phyloP scores from a whole-genome alignment of 2,888 invertebrate genomes.

The Thereva unica region DNA sequence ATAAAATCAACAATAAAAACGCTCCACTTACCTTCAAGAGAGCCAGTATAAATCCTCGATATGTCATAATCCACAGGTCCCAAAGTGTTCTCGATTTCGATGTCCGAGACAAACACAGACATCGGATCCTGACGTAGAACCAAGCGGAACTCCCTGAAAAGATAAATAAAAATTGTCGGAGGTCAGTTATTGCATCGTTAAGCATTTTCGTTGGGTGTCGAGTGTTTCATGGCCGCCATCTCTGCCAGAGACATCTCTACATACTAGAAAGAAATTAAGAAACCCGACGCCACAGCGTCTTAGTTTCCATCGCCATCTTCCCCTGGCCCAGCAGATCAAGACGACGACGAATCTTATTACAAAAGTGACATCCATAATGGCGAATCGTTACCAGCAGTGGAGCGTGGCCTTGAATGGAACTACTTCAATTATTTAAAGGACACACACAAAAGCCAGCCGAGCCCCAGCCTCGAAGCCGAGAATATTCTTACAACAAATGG shows the following conservation, averaged over 20 bases:
- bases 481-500: background rate
- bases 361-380: too few relatives aligned
- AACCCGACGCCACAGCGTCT: too few relatives aligned
- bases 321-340: too few relatives aligned
- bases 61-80: slow-evolving; percentile 74
- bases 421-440: too few relatives aligned
- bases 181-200: slow-evolving; percentile 17
- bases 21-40: slow-evolving; percentile 70
- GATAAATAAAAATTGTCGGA: slow-evolving; percentile 44
- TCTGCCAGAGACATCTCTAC: too few relatives aligned
- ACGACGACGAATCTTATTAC: too few relatives aligned
- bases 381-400: too few relatives aligned
- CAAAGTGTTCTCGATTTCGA: slow-evolving; percentile 73
- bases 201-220: background rate
- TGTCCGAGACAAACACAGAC: slow-evolving; percentile 75
- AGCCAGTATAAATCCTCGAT: slow-evolving; percentile 74
- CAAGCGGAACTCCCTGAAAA: slow-evolving; percentile 76
- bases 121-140: slow-evolving; percentile 73
- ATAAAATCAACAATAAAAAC: background rate
- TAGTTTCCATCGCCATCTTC: too few relatives aligned
- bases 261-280: too few relatives aligned
- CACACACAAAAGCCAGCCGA: too few relatives aligned
- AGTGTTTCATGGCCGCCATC: background rate
- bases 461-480: too few relatives aligned
- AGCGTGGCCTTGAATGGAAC: too few relatives aligned